phyloP scores from a whole-genome alignment of 2,113 vertebrate species.

The Uria aalge region DNA sequence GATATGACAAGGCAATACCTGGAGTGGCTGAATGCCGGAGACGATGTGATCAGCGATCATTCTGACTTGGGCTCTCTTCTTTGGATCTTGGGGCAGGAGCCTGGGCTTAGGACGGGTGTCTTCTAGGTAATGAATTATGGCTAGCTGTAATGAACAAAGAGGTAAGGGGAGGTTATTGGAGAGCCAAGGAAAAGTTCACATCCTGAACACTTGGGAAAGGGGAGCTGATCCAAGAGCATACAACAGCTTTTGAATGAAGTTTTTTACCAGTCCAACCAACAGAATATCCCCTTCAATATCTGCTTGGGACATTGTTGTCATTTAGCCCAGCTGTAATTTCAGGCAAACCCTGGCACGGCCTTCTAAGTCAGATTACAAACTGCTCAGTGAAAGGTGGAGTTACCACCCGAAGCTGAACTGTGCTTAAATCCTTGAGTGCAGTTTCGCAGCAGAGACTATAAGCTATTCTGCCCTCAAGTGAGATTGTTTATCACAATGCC shows the following conservation, averaged over 20 bases:
- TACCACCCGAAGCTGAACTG: neutral
- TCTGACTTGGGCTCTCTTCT: constrained; percentile 85
- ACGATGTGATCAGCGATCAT: constrained; percentile 89
- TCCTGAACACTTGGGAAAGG: neutral
- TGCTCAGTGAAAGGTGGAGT: neutral
- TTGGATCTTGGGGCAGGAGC: constrained; percentile 85
- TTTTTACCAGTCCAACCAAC: neutral
- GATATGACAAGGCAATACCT: constrained; percentile 73
- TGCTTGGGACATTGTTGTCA: neutral
- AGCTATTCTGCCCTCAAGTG: neutral
- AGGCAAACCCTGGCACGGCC: neutral
- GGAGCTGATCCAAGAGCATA: neutral
- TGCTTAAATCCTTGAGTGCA: neutral
- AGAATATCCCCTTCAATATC: neutral
- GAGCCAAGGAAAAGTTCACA: neutral
- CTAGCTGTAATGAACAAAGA: constrained; percentile 78
- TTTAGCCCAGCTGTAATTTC: neutral
- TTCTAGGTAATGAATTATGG: constrained; percentile 94
- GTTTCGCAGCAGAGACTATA: neutral
- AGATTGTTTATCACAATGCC: neutral
- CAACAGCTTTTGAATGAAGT: neutral
- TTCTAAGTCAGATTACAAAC: neutral
- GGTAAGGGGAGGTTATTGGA: neutral
- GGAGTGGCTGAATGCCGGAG: constrained; percentile 92
- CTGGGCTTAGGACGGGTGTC: constrained; percentile 84